phyloP scores from a whole-genome alignment of 2,888 invertebrate species.

The Ormyrus nitidulus region DNA sequence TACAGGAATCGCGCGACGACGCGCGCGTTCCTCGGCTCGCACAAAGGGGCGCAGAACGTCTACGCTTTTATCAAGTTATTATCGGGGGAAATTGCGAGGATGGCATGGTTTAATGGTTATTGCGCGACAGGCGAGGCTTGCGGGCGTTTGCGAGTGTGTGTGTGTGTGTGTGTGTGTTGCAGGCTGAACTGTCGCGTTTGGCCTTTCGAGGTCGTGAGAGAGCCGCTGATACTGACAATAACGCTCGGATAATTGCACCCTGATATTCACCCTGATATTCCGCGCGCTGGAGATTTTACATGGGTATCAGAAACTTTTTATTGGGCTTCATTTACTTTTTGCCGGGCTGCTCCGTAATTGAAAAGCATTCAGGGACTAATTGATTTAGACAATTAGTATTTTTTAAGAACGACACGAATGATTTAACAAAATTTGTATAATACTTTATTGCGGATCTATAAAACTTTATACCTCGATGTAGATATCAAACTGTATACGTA shows the following conservation, averaged over 20 bases:
- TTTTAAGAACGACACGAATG: too few species aligned
- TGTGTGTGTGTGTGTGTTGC: constrained; percentile 4
- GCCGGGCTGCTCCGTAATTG: too few species aligned
- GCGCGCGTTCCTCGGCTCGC: constrained; percentile 29
- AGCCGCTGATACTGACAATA: constrained; percentile 17
- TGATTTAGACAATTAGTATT: too few species aligned
- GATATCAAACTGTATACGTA: too few species aligned
- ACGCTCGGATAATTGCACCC: constrained; percentile 29
- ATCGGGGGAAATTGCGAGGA: constrained; percentile 60
- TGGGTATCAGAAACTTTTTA: too few species aligned
- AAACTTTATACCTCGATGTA: too few species aligned
- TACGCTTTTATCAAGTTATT: constrained; percentile 62
- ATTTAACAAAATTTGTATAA: too few species aligned
- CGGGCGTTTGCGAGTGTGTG: neutral
- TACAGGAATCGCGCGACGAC: neutral
- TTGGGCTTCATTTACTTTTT: too few species aligned
- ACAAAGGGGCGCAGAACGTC: constrained; percentile 22
- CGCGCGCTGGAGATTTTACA: too few species aligned
- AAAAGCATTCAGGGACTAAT: too few species aligned
- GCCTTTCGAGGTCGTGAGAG: constrained; percentile 61
- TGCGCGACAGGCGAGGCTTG: constrained; percentile 59
- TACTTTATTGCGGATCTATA: too few species aligned
- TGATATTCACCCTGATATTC: neutral
- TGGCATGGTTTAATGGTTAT: constrained; percentile 57
- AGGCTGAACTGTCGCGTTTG: constrained; percentile 58